phyloP scores from a whole-genome alignment of 1,140 invertebrate species.

The Lordiphosa stackelbergi region DNA sequence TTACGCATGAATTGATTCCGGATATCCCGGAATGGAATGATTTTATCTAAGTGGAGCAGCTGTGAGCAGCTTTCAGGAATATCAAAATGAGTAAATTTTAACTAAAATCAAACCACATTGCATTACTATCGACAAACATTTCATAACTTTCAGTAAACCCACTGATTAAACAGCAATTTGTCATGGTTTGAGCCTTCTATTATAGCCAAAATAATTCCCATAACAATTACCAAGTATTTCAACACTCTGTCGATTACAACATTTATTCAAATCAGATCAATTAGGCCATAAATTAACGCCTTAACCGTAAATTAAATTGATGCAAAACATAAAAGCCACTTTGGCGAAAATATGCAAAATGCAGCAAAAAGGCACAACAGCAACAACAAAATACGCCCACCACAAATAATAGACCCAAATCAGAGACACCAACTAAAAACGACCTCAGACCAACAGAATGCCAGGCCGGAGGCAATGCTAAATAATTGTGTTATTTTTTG shows the following conservation, averaged over 20 bases:
- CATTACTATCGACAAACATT: no score
- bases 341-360: conserved; percentile 63
- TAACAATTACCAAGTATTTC: conserved; percentile 46
- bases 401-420: conserved; percentile 16
- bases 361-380: conserved; percentile 16
- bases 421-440: conserved; percentile 12
- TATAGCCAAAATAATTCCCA: neutral
- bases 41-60: no score
- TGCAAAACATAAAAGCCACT: conserved; percentile 61
- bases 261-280: conserved; percentile 65
- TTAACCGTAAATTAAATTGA: conserved; percentile 67
- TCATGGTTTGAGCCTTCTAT: neutral
- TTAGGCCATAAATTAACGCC: conserved; percentile 73
- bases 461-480: conserved; percentile 1
- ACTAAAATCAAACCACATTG: no score
- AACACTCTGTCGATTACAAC: conserved; percentile 48
- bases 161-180: neutral
- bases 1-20: no score
- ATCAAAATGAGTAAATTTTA: no score
- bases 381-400: conserved; percentile 35
- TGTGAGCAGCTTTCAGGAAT: no score
- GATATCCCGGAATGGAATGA: no score
- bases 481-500: neutral
- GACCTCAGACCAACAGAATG: conserved; percentile 14
- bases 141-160: no score